Conservation (phyloP, 2,888 invertebrate genomes). For the Volucella bombylans region DNA sequence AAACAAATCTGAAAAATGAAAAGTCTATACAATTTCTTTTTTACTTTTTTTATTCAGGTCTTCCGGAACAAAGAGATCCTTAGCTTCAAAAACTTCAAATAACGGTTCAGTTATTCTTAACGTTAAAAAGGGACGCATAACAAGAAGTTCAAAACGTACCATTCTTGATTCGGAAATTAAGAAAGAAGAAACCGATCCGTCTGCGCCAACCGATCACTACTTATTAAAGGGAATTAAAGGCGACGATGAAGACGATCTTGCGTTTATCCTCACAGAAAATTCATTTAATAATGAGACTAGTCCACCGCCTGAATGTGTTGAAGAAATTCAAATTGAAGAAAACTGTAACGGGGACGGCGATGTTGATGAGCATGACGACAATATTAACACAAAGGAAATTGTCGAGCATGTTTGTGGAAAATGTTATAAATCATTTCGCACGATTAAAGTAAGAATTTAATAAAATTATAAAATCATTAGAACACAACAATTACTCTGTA, state of each 20-base stretch:
- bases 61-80: conserved; percentile 3
- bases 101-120: conserved; percentile 17
- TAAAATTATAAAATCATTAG: neutral
- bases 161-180: conserved; percentile 6
- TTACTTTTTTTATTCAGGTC: conserved; percentile 5
- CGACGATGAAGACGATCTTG: conserved; percentile 43
- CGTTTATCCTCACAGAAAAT: conserved; percentile 41
- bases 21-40: too few relatives aligned
- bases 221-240: conserved; percentile 55
- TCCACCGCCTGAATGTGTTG: conserved; percentile 39
- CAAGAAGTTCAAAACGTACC: neutral
- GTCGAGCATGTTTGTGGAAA: conserved; percentile 82
- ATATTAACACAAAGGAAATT: conserved; percentile 78
- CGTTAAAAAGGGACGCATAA: neutral
- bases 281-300: neutral
- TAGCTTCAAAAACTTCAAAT: too few relatives aligned
- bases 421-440: conserved; percentile 80
- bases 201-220: conserved; percentile 53
- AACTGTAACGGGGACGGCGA: conserved; percentile 10
- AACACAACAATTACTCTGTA: neutral
- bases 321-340: conserved; percentile 56
- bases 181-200: neutral
- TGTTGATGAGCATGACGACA: conserved; percentile 47
- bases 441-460: conserved; percentile 76
- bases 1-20: too few relatives aligned